Evolutionary conservation across 2,797 vertebrate species (phyloP), one percentile per base, ranked within the genome.

Genomic region (Monodelphis domestica): DNA sequence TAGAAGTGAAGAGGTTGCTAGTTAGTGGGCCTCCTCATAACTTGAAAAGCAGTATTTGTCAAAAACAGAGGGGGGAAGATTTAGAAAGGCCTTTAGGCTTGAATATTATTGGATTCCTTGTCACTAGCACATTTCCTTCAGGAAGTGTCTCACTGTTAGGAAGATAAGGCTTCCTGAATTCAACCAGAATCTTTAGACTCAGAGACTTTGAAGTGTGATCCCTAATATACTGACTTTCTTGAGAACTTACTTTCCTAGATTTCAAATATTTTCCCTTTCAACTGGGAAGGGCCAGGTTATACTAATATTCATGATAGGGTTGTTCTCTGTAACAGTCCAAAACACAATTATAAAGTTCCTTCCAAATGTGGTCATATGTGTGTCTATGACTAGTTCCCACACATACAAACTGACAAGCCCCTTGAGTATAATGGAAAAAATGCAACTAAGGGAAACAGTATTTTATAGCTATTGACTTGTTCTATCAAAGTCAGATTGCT

Each of bases 1-100:
- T 93, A 95, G 97, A 98, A 98, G 95, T 54, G 51, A 94, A 93
- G 53, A 96, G 90, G 96, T 97, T 98, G 97, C 95, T 97, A 95
- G 95, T 97, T 96, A 89, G 91, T 95, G 96, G 90, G 94, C 94
- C 94, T 95, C 95, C 97, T 94, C 93, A 93, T 94, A 95, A 87
- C 93, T 97, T 93, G 95, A 97, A 97, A 98, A 96, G 91, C 56
- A 93, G 95, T 29, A 56, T 95, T 97, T 97, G 94, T 96, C 92
- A 95, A 95, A 63, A 95, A 59, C 5, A 38, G 95, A 94, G 91
- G 38, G 93, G 93, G 95, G 92, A 92, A 70, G 87, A 95, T 95
- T 87, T 88, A 92, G 94, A 90, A 95, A 93, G 91, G 95, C 53
- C 70, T 91, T 54, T 95, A 95, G 3, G 0, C 50, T 53, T 14